Conservation (phyloP, 2,888 invertebrate species). For the Eristalis pertinax region DNA sequence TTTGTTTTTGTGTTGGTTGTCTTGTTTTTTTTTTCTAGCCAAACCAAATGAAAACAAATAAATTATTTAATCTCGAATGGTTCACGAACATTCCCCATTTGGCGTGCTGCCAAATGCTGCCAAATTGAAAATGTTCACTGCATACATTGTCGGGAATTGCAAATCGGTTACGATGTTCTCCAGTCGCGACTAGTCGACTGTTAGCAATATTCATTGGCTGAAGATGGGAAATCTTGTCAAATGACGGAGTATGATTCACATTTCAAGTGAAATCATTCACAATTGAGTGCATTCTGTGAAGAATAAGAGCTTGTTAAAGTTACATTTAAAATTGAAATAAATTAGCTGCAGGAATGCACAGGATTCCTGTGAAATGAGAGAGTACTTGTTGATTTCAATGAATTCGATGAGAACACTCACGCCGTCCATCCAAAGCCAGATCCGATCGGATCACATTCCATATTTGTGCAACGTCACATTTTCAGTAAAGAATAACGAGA, state of each 20-base stretch:
- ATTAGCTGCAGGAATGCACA: not conserved
- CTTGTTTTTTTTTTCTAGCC: constrained; percentile 12
- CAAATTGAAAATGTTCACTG: constrained; percentile 1
- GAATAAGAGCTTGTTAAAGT: not conserved
- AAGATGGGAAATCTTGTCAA: not conserved
- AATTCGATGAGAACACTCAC: too few relatives aligned
- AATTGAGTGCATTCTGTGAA: not conserved
- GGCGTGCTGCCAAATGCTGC: not conserved
- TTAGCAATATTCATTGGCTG: not conserved
- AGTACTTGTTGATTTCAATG: too few relatives aligned
- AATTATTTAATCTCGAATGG: constrained; percentile 32
- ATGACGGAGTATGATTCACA: not conserved
- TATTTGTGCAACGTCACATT: not conserved
- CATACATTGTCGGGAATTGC: not conserved
- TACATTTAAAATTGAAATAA: not conserved
- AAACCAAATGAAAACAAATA: not conserved
- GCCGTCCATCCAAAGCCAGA: not conserved
- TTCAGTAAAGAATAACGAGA: not conserved
- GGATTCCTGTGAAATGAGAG: not conserved
- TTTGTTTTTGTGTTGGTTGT: constrained; percentile 29
- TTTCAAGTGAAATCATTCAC: not conserved
- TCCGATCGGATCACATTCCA: not conserved
- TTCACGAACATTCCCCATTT: constrained; percentile 13
- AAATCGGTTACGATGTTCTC: not conserved
- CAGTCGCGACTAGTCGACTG: not conserved